Conservation (phyloP, 1,140 invertebrate species). For the Sycobia sp. region DNA sequence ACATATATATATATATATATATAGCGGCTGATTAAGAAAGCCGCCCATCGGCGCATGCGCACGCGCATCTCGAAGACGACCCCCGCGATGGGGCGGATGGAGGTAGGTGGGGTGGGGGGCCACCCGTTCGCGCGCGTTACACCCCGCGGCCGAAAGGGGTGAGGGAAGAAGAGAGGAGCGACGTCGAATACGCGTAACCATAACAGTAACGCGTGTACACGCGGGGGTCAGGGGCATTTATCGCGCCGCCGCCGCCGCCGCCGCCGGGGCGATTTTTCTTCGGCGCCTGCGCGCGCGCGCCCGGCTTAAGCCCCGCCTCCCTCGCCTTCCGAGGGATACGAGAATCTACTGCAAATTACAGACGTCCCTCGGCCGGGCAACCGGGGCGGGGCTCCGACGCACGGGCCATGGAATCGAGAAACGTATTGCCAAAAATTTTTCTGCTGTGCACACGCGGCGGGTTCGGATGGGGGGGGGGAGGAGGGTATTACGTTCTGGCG, state of each 20-base stretch:
- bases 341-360: constrained; percentile 26
- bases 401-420: constrained; percentile 18
- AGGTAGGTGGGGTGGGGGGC: too few species aligned
- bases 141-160: neutral
- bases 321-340: neutral
- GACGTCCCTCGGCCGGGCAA: neutral
- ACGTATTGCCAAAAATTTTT: too few species aligned
- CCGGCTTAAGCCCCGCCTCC: constrained; percentile 14
- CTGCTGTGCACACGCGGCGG: too few species aligned
- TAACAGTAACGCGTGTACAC: too few species aligned
- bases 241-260: too few species aligned
- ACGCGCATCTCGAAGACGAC: too few species aligned
- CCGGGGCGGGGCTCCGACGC: neutral
- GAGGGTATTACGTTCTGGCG: too few species aligned
- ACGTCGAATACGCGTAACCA: too few species aligned
- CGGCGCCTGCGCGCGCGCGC: neutral
- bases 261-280: constrained; percentile 12
- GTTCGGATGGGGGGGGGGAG: too few species aligned
- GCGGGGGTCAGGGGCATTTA: constrained; percentile 13
- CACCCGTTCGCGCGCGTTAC: too few species aligned
- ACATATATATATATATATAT: neutral
- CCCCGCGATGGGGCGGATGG: constrained; percentile 15
- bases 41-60: too few species aligned
- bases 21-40: neutral
- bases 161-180: neutral